Evolutionary conservation across 2,113 vertebrate genomes (phyloP), one percentile per base, ranked within the genome.

Genomic region (Sinocyclocheilus anophthalmus): DNA sequence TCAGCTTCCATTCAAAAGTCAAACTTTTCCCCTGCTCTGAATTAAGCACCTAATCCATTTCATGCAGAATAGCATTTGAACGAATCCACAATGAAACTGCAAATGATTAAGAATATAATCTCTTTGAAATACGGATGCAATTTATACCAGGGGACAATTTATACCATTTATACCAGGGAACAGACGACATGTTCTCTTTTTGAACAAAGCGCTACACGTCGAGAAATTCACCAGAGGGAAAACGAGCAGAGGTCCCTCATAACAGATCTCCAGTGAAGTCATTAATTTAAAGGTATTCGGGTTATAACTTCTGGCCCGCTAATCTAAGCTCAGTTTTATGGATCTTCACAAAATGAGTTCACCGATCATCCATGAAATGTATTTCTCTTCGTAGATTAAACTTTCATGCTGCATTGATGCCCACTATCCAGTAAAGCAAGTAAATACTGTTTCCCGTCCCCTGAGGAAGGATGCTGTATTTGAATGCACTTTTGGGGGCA

Each of bases 351-450:
- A 45, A 81, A 81, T 65, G 13, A 67, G 79, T 59, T 63, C 76
- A 45, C 30, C 33, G 76, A 73, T 39, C 82, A 37, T 53, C 59
- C 20, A 39, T 84, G 42, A 75, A 57, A 65, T 57, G 57, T 45
- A 84, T 76, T 72, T 80, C 39, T 84, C 30, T n/a, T 9, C 50
- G 9, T 11, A 59, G 81, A 84, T 79, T 79, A 63, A 76, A 63
- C 5, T 6, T 90, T 93, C 91, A 92, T 76, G 91, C 92, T 90
- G 90, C 90, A 92, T 92, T 90, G 87, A 88, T 91, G 30, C 87
- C 90, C 90, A 89, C 91, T 92, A 92, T 92, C 91, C 89, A 92
- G 90, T 92, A 92, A 92, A 84, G 89, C 82, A 37, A 89, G 90
- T 33, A 83, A 88, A 89, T 91, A 87, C 83, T 73, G 65, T 91